Evolutionary conservation across 1,140 invertebrate genomes (phyloP), one percentile per base, ranked within the genome.

Genomic region (Neomicropteryx cornuta): DNA sequence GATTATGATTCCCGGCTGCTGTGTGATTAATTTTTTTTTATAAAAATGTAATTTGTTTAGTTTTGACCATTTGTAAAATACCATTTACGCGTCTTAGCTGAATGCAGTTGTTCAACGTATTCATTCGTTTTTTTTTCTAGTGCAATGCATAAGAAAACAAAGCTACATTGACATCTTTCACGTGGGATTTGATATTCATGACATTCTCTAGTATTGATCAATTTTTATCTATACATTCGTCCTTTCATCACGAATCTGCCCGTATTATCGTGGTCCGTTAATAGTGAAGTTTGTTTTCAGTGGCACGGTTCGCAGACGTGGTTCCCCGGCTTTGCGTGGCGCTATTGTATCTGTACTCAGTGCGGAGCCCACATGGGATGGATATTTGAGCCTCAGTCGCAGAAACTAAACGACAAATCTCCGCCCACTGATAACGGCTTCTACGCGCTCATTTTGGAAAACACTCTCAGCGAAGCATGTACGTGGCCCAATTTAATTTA

Each of bases 301-400:
- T 54, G 54, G 35, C 62, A 66, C 42, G 53, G 56, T 39, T 62
- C 64, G 41, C 58, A 67, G 41, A 63, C 66, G 11, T 68, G 66
- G 66, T 68, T 60, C 49, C 63, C 66, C 4, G 64, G 62, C 17
- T 66, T 63, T 33, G 55, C 55, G 11, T 68, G 66, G 66, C 47
- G 53, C 17, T 58, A 65, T 30, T 68, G 66, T 46, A 51, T 60
- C 31, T 68, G 66, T 44, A 58, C 62, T 18, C 59, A 61, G 32
- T 68, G 66, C 45, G 56, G 58, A 2, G 53, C 60, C 24, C 64
- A 67, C 42, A 49, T 68, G n/a, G 66, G 66, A 13, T 68, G 66
- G 66, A 58, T 62, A 36, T 68, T 68, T 59, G 55, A 65, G 44
- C 58, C 41, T 5, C 28, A 44, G 24, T 28, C 38, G 24, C 42